Conservation (phyloP, 1,140 invertebrate species). For the Brachionus plicatilis region DNA sequence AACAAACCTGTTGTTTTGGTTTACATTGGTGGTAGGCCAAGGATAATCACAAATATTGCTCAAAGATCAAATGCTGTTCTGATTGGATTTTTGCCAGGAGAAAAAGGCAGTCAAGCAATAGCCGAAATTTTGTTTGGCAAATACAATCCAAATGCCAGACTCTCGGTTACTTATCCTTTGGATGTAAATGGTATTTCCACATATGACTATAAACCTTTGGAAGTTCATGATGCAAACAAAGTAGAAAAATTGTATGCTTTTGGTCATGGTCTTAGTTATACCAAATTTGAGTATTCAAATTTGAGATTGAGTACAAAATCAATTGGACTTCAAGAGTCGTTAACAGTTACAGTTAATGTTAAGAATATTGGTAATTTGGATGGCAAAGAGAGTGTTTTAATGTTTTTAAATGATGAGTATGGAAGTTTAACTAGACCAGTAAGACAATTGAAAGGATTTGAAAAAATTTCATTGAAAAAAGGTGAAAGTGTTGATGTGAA, state of each 20-base stretch:
- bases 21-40: neutral
- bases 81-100: neutral
- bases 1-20: neutral
- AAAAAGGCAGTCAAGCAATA: neutral
- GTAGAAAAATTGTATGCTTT: neutral
- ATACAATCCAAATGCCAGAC: neutral
- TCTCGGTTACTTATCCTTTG: neutral
- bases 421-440: neutral
- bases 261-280: slow-evolving; percentile 1
- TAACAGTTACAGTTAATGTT: neutral
- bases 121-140: neutral
- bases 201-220: neutral
- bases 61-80: neutral
- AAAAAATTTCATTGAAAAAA: neutral
- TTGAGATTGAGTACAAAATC: neutral
- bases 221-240: neutral
- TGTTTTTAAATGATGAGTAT: neutral
- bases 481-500: neutral
- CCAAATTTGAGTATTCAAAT: neutral
- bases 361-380: neutral
- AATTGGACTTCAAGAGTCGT: neutral
- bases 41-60: neutral
- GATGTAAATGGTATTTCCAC: neutral
- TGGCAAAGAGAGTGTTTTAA: neutral
- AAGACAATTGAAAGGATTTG: neutral